Percentiles rank a stretch among this genome's conserved stretches.
Evolutionary conservation across 1,140 invertebrate species (phyloP).

Genomic region (Chironomus striatipennis): DNA sequence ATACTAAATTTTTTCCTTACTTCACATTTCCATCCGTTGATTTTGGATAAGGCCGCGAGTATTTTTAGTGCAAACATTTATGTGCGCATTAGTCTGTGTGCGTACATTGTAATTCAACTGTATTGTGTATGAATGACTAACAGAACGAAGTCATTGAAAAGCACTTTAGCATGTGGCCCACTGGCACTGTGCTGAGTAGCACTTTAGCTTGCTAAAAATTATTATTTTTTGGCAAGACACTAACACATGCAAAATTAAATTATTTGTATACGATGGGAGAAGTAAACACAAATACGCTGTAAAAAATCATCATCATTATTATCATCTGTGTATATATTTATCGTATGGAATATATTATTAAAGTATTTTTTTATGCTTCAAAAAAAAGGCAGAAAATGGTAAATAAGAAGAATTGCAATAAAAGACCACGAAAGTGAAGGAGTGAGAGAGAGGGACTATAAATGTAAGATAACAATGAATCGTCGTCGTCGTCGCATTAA

Average conservation of each 20-base stretch:
- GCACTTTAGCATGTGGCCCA: background rate
- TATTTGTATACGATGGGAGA: too few relatives aligned
- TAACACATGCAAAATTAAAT: background rate
- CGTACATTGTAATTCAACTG: background rate
- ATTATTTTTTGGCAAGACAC: background rate
- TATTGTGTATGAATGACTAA: too few relatives aligned
- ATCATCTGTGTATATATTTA: too few relatives aligned
- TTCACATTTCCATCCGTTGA: too few relatives aligned
- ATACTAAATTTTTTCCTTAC: too few relatives aligned
- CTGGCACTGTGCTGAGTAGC: background rate
- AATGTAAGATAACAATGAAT: slow-evolving; percentile 17
- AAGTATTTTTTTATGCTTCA: background rate
- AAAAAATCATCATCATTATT: too few relatives aligned
- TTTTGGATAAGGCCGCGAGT: too few relatives aligned
- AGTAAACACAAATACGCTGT: too few relatives aligned
- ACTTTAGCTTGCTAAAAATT: background rate
- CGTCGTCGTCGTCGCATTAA: background rate
- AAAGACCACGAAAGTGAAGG: background rate
- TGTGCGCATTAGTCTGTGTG: background rate
- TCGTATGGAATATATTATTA: background rate
- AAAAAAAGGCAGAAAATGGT: background rate
- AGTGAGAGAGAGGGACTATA: background rate
- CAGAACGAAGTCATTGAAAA: background rate
- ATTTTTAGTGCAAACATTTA: background rate
- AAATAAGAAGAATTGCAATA: too few relatives aligned